Evolutionary conservation across 2,888 invertebrate species (phyloP), one percentile per base, ranked within the genome.

Genomic region (Scaptomyza polygonia): DNA sequence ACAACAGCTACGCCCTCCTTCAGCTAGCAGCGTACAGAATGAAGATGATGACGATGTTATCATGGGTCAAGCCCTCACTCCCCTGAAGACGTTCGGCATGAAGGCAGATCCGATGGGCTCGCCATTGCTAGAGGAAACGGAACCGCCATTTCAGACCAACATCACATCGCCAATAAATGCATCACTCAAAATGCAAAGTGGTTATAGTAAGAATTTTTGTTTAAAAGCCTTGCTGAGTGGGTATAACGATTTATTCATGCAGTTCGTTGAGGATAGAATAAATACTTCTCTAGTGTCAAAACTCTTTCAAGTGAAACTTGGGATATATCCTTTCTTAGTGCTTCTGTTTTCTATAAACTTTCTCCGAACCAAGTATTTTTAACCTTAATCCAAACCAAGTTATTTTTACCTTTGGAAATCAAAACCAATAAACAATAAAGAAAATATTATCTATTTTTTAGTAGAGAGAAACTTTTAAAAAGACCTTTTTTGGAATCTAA

Each of bases 41-140:
- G 91, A 91, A 36, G 91, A 92, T 63, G 92, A 92, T 34, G 91
- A 91, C 75, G 92, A 92, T 71, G 91, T 91, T 29, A 77, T 92
- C 56, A 90, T 92, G 82, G 92, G 91, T 11, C 90, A 89, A 63
- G 90, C 91, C 5, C 81, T 89, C 12, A 91, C 91, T 5, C 91
- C 92, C 16, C 66, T 88, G 7, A 91, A 90, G 72, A 77, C 83
- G 5, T 74, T 70, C 42, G 76, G 77, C 61, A 48, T 71, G 39
- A 77, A 62, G 53, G 70, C 71, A 18, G 90, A 90, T 74, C 89
- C 89, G n/a, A 81, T 90, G 83, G 89, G 89, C 3, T 86, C 83
- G 9, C 74, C 89, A 4, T 47, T 90, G 48, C 67, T 79, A 30
- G 89, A 86, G 72, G 90, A 88, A 29, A 73, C 70, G 7, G 84